Percentiles rank a stretch among this genome's conserved stretches.
Evolutionary conservation across 2,888 invertebrate genomes (phyloP).

Genomic region (Melinopterus prodromus): DNA sequence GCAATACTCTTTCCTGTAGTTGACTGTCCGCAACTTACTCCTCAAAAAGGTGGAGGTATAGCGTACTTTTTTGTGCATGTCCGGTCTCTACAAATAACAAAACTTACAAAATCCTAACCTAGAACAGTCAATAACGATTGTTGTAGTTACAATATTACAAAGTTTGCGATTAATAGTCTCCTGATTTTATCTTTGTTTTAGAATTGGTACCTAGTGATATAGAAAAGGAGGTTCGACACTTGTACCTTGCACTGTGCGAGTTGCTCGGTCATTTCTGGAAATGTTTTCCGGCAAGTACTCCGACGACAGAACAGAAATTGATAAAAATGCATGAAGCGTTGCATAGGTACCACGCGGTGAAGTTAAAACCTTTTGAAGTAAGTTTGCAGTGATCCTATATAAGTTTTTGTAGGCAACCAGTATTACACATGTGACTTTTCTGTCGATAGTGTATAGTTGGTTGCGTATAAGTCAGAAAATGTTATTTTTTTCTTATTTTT

Average conservation of each 20-base stretch:
- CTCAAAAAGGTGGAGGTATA: too few species aligned
- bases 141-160: neutral
- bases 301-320: slow-evolving; percentile 79
- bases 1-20: too few species aligned
- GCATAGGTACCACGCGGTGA: slow-evolving; percentile 86
- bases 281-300: slow-evolving; percentile 85
- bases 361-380: slow-evolving; percentile 86
- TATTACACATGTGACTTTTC: neutral
- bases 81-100: too few species aligned
- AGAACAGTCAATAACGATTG: too few species aligned
- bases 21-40: too few species aligned
- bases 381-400: slow-evolving; percentile 44
- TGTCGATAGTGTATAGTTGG: neutral
- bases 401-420: slow-evolving; percentile 31
- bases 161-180: neutral
- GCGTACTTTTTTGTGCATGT: too few species aligned
- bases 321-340: slow-evolving; percentile 90
- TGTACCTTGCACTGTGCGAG: slow-evolving; percentile 89
- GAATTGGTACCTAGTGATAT: slow-evolving; percentile 86
- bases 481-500: slow-evolving; percentile 43
- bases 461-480: neutral
- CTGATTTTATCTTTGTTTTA: slow-evolving; percentile 54
- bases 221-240: slow-evolving; percentile 82
- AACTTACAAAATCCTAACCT: too few species aligned
- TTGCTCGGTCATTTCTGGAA: slow-evolving; percentile 94